Conservation (phyloP, 2,888 invertebrate species). For the Cheilosia variabilis region DNA sequence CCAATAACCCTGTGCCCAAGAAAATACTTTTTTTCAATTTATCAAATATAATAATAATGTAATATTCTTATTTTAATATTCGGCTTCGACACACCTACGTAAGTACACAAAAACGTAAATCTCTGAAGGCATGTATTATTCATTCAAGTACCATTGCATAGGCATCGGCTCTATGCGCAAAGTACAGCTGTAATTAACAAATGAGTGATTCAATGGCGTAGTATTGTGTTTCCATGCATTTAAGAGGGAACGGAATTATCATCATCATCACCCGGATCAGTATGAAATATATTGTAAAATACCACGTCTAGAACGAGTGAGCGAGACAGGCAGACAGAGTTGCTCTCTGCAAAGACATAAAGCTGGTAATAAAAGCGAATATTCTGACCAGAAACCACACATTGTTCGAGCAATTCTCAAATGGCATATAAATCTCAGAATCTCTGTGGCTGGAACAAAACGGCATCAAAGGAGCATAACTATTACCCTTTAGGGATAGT, state of each 20-base stretch:
- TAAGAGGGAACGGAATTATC: conserved; percentile 18
- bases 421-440: conserved; percentile 63
- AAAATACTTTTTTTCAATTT: background rate
- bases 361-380: conserved; percentile 61
- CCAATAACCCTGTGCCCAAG: background rate
- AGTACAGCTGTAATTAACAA: conserved; percentile 48
- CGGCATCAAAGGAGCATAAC: conserved; percentile 46
- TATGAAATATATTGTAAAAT: conserved; percentile 47
- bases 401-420: conserved; percentile 61
- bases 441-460: conserved; percentile 48
- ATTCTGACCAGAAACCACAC: conserved; percentile 61
- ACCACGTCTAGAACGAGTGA: background rate
- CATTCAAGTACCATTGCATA: conserved; percentile 7
- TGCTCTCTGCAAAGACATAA: conserved; percentile 31
- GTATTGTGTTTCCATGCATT: conserved; percentile 32
- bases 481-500: conserved; percentile 32
- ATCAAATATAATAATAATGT: background rate
- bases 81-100: background rate
- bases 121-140: conserved; percentile 9
- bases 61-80: background rate
- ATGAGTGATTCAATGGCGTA: conserved; percentile 19
- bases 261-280: conserved; percentile 50
- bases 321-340: conserved; percentile 3
- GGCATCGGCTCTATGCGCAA: background rate
- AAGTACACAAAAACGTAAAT: background rate